Conservation (phyloP, 2,113 vertebrate genomes). For the Crypturellus undulatus region DNA sequence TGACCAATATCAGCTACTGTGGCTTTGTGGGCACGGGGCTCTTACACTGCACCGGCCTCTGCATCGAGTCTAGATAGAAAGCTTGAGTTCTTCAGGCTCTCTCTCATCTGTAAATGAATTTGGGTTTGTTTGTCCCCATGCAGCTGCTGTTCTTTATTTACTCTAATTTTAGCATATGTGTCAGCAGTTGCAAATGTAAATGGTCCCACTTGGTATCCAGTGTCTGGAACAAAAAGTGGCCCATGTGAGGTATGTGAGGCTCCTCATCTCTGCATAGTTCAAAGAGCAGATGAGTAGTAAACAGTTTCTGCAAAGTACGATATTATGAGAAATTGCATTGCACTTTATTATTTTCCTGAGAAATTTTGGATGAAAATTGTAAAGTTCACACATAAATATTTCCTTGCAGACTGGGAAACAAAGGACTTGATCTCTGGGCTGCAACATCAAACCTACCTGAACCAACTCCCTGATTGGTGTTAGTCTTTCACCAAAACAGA, state of each 20-base stretch:
- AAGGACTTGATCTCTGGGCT: not conserved
- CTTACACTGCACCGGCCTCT: slow-evolving; percentile 51
- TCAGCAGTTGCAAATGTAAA: slow-evolving; percentile 62
- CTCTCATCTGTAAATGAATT: slow-evolving; percentile 31
- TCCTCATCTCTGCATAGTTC: not conserved
- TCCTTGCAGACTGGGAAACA: not conserved
- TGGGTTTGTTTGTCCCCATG: slow-evolving; percentile 28
- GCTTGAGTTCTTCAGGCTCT: not conserved
- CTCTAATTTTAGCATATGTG: slow-evolving; percentile 58
- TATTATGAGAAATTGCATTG: not conserved
- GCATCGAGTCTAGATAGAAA: slow-evolving; percentile 38
- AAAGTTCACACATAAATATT: not conserved
- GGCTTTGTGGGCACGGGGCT: not conserved
- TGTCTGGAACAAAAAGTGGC: accelerated
- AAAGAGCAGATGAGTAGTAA: not conserved
- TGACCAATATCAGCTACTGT: slow-evolving; percentile 41
- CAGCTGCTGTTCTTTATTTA: slow-evolving; percentile 57
- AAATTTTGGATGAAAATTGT: not conserved
- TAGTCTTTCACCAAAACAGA: not conserved
- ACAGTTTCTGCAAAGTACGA: not conserved
- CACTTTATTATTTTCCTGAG: not conserved
- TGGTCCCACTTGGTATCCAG: slow-evolving; percentile 27
- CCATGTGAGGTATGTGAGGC: not conserved
- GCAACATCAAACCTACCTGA: not conserved
- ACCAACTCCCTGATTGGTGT: not conserved